Conservation (phyloP, 2,888 invertebrate genomes). For the Ormia ochracea region DNA sequence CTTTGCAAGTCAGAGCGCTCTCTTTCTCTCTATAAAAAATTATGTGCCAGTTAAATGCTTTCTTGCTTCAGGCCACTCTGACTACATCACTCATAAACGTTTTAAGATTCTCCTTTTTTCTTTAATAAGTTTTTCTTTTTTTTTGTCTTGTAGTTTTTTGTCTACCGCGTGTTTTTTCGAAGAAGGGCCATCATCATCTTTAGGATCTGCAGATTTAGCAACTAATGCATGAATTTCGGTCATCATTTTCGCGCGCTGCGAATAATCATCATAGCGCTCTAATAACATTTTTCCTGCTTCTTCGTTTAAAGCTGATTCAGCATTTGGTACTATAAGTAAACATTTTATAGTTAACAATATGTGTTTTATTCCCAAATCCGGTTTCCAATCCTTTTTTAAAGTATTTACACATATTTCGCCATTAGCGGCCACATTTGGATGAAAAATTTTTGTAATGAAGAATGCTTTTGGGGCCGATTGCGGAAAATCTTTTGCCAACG, state of each 20-base stretch:
- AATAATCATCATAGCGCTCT: conserved; percentile 96
- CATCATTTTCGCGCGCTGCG: conserved; percentile 90
- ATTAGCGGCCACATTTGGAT: conserved; percentile 95
- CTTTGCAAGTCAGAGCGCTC: conserved; percentile 55
- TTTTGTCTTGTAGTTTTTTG: conserved; percentile 85
- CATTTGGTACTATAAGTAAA: conserved; percentile 96
- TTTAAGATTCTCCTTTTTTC: conserved; percentile 91
- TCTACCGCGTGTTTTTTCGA: conserved; percentile 92
- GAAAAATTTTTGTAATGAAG: conserved; percentile 97
- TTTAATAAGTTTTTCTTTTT: conserved; percentile 83
- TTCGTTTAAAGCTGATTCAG: conserved; percentile 97
- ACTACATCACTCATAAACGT: conserved; percentile 83
- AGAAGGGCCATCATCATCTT: conserved; percentile 82
- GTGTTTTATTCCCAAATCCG: conserved; percentile 96
- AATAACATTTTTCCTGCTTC: conserved; percentile 95
- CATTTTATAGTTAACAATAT: conserved; percentile 95
- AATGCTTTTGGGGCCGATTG: conserved; percentile 93
- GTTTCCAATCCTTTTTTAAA: conserved; percentile 96
- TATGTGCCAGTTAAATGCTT: conserved; percentile 4
- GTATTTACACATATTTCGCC: conserved; percentile 99
- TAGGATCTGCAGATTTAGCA: conserved; percentile 76
- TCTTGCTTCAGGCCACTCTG: neutral
- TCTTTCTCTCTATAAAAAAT: conserved; percentile 27
- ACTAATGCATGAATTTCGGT: conserved; percentile 92
- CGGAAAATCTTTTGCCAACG: conserved; percentile 94